phyloP scores from a whole-genome alignment of 92 coral and sea anemone genomes.

The Chrysogorgia sp. region DNA sequence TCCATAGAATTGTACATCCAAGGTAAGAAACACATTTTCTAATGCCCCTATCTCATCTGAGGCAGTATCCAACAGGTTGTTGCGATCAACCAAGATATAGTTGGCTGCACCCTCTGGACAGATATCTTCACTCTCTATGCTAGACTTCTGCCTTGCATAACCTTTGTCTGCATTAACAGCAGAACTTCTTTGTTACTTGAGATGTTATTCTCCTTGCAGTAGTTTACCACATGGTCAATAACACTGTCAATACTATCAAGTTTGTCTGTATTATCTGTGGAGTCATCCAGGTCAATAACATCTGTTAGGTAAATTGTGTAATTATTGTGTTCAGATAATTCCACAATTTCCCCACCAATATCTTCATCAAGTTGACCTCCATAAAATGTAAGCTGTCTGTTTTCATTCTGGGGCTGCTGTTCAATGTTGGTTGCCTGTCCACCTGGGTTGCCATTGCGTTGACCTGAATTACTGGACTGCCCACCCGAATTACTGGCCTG shows the following conservation, averaged over 20 bases:
- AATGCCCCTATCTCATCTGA: conserved; percentile 5
- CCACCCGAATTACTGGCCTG: no score
- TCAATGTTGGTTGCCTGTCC: not conserved
- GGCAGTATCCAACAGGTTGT: conserved; percentile 13
- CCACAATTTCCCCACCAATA: no score
- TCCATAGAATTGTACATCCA: conserved; percentile 24
- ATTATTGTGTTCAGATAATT: no score
- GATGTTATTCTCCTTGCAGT: not conserved
- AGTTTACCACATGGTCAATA: not conserved
- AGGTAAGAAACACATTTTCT: conserved; percentile 1
- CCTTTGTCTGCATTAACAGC: not conserved
- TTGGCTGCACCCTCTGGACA: conserved; percentile 4
- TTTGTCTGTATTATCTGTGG: not conserved
- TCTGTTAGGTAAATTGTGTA: no score
- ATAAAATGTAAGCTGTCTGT: no score
- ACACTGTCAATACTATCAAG: not conserved
- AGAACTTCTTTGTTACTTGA: not conserved
- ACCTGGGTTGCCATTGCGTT: no score
- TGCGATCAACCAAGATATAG: conserved; percentile 22
- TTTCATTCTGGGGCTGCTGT: conserved; percentile 15
- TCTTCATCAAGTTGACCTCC: no score
- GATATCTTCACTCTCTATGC: conserved; percentile 5
- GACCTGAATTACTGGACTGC: no score
- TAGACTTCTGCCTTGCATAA: not conserved
- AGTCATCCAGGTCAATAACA: not conserved